Evolutionary conservation across 2,888 invertebrate genomes (phyloP).

Genomic region (Branchellion lobata): DNA sequence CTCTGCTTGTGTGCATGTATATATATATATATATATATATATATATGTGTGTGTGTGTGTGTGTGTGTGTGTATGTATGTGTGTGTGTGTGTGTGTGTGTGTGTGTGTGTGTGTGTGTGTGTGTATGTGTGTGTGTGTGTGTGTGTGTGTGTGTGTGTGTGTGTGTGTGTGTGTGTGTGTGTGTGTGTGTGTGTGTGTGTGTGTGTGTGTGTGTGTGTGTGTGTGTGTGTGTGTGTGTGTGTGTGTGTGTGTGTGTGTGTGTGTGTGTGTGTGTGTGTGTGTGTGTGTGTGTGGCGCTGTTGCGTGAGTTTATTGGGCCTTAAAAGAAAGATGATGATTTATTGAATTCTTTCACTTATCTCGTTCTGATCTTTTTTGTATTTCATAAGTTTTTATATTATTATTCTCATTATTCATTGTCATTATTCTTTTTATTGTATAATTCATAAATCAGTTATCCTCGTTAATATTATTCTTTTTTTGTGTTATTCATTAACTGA

Average conservation of each 20-base stretch:
- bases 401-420: too few relatives aligned
- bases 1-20: too few relatives aligned
- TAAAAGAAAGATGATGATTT: too few relatives aligned
- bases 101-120: not conserved
- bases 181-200: not conserved
- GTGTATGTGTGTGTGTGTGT: not conserved
- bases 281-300: not conserved
- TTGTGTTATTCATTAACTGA: too few relatives aligned
- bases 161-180: not conserved
- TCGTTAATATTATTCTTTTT: too few relatives aligned
- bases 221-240: not conserved
- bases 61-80: not conserved
- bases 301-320: too few relatives aligned
- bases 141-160: not conserved
- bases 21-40: not conserved
- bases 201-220: not conserved
- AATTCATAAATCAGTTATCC: too few relatives aligned
- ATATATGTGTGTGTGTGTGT: not conserved
- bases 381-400: too few relatives aligned
- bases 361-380: too few relatives aligned
- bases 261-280: not conserved
- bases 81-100: not conserved
- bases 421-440: too few relatives aligned
- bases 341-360: too few relatives aligned
- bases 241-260: not conserved